Evolutionary conservation across 2,113 vertebrate species (phyloP).

Genomic region (Haliaeetus leucogaster): DNA sequence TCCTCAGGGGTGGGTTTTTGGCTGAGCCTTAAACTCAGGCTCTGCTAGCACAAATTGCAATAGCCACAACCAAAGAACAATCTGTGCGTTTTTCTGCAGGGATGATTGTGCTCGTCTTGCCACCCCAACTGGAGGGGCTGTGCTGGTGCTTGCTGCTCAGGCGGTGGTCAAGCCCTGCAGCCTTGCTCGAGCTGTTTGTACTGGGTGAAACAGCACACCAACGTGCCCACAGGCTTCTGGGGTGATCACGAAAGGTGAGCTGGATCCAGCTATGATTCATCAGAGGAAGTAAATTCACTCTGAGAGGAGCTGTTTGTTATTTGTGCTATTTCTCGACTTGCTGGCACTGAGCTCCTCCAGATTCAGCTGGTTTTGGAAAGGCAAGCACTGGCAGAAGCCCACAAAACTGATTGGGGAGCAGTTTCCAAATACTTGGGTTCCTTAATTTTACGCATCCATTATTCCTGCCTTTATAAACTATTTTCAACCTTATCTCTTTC

Average conservation of each 20-base stretch:
- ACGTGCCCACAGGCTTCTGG: background rate
- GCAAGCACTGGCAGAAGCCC: background rate
- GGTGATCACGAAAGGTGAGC: background rate
- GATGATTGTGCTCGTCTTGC: background rate
- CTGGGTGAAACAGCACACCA: background rate
- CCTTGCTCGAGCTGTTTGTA: background rate
- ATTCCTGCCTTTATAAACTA: background rate
- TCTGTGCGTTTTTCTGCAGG: background rate
- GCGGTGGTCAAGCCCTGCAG: background rate
- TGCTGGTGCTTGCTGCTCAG: background rate
- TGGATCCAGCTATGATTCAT: background rate
- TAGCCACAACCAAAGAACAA: background rate
- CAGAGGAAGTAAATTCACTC: background rate
- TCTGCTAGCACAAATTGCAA: background rate
- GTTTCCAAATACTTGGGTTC: background rate
- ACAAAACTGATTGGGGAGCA: background rate
- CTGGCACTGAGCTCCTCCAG: background rate
- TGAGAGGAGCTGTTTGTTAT: background rate
- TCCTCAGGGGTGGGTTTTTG: background rate
- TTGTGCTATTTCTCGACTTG: background rate
- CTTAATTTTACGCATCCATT: background rate
- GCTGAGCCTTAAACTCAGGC: background rate
- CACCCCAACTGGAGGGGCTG: fast-evolving
- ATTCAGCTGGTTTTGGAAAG: background rate
- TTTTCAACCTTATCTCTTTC: background rate